A percentile compares a stretch with the other conserved stretches of the same genome.
Conservation (phyloP, 1,140 invertebrate species). For the Matsumurasca onukii region DNA sequence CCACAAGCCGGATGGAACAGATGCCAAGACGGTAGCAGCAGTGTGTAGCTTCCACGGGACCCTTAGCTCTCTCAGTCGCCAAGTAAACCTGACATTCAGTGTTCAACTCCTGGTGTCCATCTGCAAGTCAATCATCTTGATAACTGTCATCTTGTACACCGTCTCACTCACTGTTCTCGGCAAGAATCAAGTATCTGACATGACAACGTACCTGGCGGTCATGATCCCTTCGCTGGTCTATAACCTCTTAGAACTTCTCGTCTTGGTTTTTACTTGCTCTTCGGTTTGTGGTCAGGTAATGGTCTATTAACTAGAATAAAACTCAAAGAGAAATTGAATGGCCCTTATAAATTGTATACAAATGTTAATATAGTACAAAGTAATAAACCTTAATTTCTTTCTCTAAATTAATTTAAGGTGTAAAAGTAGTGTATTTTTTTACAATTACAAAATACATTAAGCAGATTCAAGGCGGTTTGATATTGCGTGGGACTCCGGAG, state of each 20-base stretch:
- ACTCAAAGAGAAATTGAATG: no score
- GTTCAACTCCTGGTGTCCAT: not conserved
- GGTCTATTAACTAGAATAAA: no score
- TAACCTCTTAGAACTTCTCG: not conserved
- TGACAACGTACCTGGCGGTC: not conserved
- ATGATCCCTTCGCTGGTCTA: not conserved
- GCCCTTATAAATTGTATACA: no score
- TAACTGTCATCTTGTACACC: constrained; percentile 11
- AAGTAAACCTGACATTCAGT: not conserved
- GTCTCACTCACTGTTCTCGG: constrained; percentile 1
- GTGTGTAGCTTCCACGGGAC: not conserved
- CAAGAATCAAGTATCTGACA: not conserved
- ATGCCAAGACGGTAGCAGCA: not conserved
- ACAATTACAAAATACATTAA: no score
- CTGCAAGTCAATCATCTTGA: not conserved
- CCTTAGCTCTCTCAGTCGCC: not conserved
- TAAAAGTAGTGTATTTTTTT: no score
- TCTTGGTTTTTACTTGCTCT: constrained; percentile 4
- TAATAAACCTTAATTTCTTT: no score
- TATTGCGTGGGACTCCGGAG: no score
- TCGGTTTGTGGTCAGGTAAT: constrained; percentile 2
- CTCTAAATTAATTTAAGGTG: no score
- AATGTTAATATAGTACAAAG: no score
- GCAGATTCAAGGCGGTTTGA: no score
- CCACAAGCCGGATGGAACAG: not conserved